Base-by-base conservation (phyloP, 2,888 invertebrate genomes). In the Onthophagus sagittarius region DNA sequence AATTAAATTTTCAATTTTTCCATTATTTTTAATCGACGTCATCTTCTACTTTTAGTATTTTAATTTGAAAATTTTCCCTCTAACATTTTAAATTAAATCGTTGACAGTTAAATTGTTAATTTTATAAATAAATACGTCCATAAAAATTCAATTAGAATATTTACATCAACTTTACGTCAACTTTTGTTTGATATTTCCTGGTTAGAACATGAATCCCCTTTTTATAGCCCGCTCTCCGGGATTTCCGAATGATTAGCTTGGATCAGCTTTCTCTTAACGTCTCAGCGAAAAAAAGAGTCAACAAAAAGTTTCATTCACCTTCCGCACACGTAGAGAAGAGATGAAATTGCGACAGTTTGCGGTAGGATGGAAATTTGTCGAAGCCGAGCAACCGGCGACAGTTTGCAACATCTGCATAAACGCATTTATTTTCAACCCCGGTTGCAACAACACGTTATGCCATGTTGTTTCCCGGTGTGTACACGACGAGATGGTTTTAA, bases 211-310 rank as follows among this genome's bases (percentile, higher is more conserved):
- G 23, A 23, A 23, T 23, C 23, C 23, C 3, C 3, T 23, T 23
- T 23, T 23, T 23, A 23, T 23, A 2, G 1, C 1, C 23, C 23
- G 23, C 23, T 1, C 23, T 23, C 11, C 1, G 6, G 63, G 71
- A 32, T 31, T 71, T 32, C 32, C 11, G n/a, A 31, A 64, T 71
- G 71, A 71, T 71, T 71, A 71, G 31, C 71, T 31, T 64, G 64
- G 63, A 71, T 71, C 71, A 71, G 71, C 71, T 23, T 71, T 71
- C 32, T 11, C 62, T 53, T 53, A 53, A 7, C 2, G 39, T 53
- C 5, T 53, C 39, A 11, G 11, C 11, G 1, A 7, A 9, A 9
- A 11, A 53, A 53, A 9, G 9, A 53, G 39, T 53, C 23, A 1
- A 23, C 23, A 53, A 53, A 53, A 53, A 53, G 39, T 53, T 53